Evolutionary conservation across 2,888 invertebrate species (phyloP).

Genomic region (Chymomyza caudatula): DNA sequence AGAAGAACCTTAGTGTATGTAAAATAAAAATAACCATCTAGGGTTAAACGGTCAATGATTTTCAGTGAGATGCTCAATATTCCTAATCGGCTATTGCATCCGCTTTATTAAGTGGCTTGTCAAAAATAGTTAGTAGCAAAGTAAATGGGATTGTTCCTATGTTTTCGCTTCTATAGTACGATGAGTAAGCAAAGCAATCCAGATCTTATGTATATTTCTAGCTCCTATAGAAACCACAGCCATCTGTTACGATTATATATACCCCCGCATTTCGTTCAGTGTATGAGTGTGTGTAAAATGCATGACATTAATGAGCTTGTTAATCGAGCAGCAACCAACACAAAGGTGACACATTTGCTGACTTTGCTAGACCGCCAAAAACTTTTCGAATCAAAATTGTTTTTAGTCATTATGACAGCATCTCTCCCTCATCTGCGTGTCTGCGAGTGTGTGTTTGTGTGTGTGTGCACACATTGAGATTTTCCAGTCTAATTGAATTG

Average conservation of each 20-base stretch:
- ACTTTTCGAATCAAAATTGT: conserved; percentile 7
- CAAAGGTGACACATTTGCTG: conserved; percentile 52
- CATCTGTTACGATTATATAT: conserved; percentile 14
- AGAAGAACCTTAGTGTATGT: no score
- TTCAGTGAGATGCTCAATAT: no score
- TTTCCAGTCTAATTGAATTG: conserved; percentile 28
- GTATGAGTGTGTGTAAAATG: conserved; percentile 22
- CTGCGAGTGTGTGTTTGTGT: background rate
- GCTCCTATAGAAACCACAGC: conserved; percentile 4
- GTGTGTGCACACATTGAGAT: background rate
- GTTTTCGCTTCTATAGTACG: no score
- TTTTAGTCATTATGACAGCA: background rate
- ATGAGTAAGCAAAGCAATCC: no score
- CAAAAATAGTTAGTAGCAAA: no score
- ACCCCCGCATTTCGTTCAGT: conserved; percentile 14
- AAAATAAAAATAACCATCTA: no score
- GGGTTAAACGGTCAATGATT: no score
- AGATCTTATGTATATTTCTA: no score
- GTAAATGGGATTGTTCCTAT: no score
- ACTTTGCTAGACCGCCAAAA: conserved; percentile 16
- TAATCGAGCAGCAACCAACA: conserved; percentile 47
- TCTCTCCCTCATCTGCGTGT: background rate
- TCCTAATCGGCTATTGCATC: no score
- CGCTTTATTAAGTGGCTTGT: no score
- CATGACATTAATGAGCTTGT: conserved; percentile 63